Evolutionary conservation across 92 coral and sea anemone species (phyloP).

Genomic region (Chrysogorgia sp.): DNA sequence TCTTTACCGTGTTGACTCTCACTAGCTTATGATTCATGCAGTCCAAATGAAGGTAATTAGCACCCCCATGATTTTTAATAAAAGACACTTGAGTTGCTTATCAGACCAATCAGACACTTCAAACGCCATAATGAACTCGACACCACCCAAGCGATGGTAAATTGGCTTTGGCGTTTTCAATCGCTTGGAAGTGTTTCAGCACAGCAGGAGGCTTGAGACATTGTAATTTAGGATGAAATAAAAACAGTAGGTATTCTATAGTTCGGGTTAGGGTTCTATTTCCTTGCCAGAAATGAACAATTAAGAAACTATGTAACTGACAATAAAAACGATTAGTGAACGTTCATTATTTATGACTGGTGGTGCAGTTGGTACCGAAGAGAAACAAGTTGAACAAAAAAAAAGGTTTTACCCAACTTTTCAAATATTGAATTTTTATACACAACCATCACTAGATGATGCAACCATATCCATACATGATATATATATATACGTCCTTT

Average conservation of each 20-base stretch:
- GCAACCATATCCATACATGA: no score
- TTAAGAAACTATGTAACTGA: constrained; percentile 9
- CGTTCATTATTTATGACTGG: not conserved
- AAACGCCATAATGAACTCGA: not conserved
- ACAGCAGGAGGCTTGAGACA: not conserved
- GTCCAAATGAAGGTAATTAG: constrained; percentile 33
- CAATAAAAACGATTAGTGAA: not conserved
- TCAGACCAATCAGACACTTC: constrained; percentile 13
- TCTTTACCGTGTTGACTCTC: not conserved
- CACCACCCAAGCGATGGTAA: constrained; percentile 20
- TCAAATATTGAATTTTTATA: no score
- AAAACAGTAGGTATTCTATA: constrained; percentile 6
- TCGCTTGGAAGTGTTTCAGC: not conserved
- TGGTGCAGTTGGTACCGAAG: not conserved
- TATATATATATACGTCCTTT: no score
- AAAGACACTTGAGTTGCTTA: constrained; percentile 33
- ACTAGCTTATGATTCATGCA: constrained; percentile 30
- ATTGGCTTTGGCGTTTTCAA: constrained; percentile 1
- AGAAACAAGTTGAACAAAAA: no score
- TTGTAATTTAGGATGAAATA: not conserved
- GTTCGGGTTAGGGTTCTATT: not conserved
- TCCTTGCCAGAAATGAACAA: not conserved
- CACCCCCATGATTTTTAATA: constrained; percentile 35
- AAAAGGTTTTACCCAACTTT: no score
- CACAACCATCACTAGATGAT: no score